These are phyloP conservation scores for Epizoanthus stellaris DNA, from an alignment of 92 coral and sea anemone genomes.

Conservation along the genomic window DNA sequence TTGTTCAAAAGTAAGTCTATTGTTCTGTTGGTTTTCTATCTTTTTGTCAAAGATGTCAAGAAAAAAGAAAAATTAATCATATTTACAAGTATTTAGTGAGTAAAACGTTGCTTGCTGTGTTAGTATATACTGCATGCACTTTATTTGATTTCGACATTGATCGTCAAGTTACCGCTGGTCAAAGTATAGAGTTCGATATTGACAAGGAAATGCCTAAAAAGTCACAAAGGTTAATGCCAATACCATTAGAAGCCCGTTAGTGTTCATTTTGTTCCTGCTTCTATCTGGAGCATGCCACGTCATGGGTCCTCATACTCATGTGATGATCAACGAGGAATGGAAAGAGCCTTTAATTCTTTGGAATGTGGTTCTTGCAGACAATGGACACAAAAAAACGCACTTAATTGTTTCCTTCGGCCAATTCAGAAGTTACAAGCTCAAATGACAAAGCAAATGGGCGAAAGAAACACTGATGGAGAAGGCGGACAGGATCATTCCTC, in stretches of 20 bases:
- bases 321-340: slow-evolving; percentile 53
- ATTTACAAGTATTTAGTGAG: no score
- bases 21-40: no score
- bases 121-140: not conserved
- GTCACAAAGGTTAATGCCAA: slow-evolving; percentile 58
- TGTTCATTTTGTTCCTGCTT: slow-evolving; percentile 57
- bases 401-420: slow-evolving; percentile 52
- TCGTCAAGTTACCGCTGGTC: no score
- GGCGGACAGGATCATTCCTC: no score
- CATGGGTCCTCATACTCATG: slow-evolving; percentile 58
- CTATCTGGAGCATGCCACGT: slow-evolving; percentile 57
- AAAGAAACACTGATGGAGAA: no score
- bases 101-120: not conserved
- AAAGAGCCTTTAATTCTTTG: slow-evolving; percentile 66
- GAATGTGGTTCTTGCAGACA: slow-evolving; percentile 67
- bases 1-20: no score
- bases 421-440: slow-evolving; percentile 14
- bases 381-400: slow-evolving; percentile 73
- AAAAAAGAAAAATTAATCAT: no score
- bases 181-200: not conserved
- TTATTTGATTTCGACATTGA: not conserved
- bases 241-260: slow-evolving; percentile 67
- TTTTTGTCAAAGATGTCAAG: no score
- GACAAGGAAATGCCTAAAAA: slow-evolving; percentile 24
- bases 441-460: no score